Conservation (phyloP, 1,140 invertebrate genomes). For the Notospermus geniculatus region DNA sequence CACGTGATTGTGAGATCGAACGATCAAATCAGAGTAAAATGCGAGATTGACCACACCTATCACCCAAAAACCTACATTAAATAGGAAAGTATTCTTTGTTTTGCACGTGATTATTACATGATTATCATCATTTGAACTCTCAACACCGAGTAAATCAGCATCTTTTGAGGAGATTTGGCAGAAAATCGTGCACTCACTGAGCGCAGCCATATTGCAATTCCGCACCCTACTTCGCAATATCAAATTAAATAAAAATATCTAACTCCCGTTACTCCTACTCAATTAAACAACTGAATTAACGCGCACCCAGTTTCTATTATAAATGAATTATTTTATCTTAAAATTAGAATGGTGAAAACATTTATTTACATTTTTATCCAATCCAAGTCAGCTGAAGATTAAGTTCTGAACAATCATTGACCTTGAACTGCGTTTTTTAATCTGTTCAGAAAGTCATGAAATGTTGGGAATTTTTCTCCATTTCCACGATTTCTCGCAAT, state of each 20-base stretch:
- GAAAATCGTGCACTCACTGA: conserved; percentile 6
- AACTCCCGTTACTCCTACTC: too few relatives aligned
- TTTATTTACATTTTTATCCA: too few relatives aligned
- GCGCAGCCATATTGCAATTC: conserved; percentile 9
- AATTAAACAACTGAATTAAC: too few relatives aligned
- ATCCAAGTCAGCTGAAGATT: too few relatives aligned
- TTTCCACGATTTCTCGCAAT: conserved; percentile 2
- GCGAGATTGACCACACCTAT: not conserved
- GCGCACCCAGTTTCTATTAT: too few relatives aligned
- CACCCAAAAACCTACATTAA: conserved; percentile 7
- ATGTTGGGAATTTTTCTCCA: not conserved
- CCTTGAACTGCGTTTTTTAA: not conserved
- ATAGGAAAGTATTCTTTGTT: not conserved
- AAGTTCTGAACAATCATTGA: not conserved
- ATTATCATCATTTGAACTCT: conserved; percentile 2
- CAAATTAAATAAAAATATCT: too few relatives aligned
- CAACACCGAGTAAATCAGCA: conserved; percentile 5
- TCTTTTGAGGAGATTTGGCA: conserved; percentile 7
- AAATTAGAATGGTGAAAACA: too few relatives aligned
- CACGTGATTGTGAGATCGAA: too few relatives aligned
- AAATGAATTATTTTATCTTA: too few relatives aligned
- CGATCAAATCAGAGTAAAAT: not conserved
- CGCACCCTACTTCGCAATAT: too few relatives aligned
- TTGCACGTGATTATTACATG: conserved; percentile 7
- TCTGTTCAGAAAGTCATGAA: too few relatives aligned